Evolutionary conservation across 2,888 invertebrate species (phyloP).

Genomic region (Lasioglossum figueresi): DNA sequence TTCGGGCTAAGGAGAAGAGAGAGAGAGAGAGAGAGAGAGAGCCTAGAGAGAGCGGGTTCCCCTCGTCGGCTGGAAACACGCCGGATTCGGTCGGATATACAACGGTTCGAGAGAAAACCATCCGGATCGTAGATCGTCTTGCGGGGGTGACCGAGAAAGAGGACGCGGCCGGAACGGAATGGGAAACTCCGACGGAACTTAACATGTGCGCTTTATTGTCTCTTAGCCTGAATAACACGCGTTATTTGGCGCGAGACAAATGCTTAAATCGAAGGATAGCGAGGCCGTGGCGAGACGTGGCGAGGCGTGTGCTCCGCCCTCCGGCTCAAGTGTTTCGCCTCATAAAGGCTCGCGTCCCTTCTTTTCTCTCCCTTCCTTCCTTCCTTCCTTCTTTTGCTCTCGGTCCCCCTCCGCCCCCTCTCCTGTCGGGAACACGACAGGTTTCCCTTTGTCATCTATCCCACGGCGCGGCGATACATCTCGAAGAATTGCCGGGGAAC

Average conservation of each 20-base stretch:
- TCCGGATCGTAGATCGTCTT: conserved; percentile 50
- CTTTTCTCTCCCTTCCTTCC: conserved; percentile 27
- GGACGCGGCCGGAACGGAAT: conserved; percentile 23
- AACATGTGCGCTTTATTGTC: conserved; percentile 79
- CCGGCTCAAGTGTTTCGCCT: conserved; percentile 54
- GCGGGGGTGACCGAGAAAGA: conserved; percentile 8
- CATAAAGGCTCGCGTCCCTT: conserved; percentile 47
- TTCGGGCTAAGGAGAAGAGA: not conserved
- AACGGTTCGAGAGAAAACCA: conserved; percentile 61
- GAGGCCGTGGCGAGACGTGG: not conserved
- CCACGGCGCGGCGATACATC: conserved; percentile 22
- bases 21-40: no score
- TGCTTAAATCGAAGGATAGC: conserved; percentile 69
- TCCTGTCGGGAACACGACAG: conserved; percentile 34
- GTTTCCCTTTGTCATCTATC: conserved; percentile 43
- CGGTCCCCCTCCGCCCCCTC: not conserved
- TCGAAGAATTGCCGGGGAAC: conserved; percentile 25
- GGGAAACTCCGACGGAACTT: conserved; percentile 65
- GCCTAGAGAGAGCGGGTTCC: conserved; percentile 31
- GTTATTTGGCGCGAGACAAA: conserved; percentile 79
- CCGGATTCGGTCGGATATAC: conserved; percentile 56
- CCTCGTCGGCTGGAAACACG: conserved; percentile 68
- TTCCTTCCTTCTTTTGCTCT: conserved; percentile 22
- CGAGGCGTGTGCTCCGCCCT: conserved; percentile 47
- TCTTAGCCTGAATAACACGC: conserved; percentile 77